Base-by-base conservation (phyloP, 53 echinoderm and acorn worm species). In the Stichopus horrens region DNA sequence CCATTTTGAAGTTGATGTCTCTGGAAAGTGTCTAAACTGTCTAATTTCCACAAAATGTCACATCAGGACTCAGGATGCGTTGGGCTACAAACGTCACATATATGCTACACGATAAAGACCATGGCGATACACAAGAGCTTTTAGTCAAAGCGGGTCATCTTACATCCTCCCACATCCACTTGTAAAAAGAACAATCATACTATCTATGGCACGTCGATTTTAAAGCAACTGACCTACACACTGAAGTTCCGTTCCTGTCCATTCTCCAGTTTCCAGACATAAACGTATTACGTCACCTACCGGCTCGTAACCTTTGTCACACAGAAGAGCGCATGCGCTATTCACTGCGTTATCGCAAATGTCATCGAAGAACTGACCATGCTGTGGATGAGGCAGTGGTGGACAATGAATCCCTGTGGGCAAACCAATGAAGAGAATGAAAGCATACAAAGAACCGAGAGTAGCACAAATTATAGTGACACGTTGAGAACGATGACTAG, bases 291-390 rank as follows among this genome's bases (percentile, higher is more conserved):
- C 55, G 7, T 90, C 78, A n/a, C 93, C 88, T 14, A 89, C 82
- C 57, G 94, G 83, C 66, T 94, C 92, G 55, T 96, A 93, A 9
- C 99, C 99, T 22, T 92, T 76, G 51, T 90, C 83, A 71, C 99
- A 99, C 5, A 86, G 76, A 13, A 96, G 54, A 4, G 95, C 99
- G 83, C 99, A 99, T 5, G 96, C 99, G 66, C 93, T 93, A 86
- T 96, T 89, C 8, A 93, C 88, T 8, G 88, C 90, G 73, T 93
- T 96, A 68, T 88, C 86, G 52, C 99, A 99, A 16, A 79, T 76
- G 5, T 87, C 90, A 8, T 83, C 81, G 10, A 96, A 90, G 74
- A 96, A 99, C 73, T 91, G 81, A 0, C 99, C 99, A 74, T 96
- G 93, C 9, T 66, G 54, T 10, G 99, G 99, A 55, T 89, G 94